A percentile compares a stretch with the other conserved stretches of the same genome.
phyloP scores from a whole-genome alignment of 1,140 invertebrate species.

The Onthophagus taurus region DNA sequence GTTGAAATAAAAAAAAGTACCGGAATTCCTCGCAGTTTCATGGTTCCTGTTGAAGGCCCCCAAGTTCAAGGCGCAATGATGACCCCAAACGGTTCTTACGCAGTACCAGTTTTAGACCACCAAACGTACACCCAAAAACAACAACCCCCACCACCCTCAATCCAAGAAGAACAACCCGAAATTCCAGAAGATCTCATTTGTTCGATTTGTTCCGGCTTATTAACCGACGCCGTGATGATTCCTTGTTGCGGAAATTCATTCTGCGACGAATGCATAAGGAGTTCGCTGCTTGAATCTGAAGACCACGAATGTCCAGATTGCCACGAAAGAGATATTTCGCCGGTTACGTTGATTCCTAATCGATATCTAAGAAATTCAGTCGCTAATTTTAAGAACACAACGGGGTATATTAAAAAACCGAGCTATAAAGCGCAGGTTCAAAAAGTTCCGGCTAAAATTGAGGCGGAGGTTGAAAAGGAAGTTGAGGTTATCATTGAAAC shows the following conservation, averaged over 20 bases:
- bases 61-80: conserved; percentile 85
- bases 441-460: conserved; percentile 5
- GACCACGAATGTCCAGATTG: conserved; percentile 92
- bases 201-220: conserved; percentile 83
- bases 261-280: conserved; percentile 96
- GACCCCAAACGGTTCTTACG: conserved; percentile 85
- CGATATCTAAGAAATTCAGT: conserved; percentile 78
- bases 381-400: conserved; percentile 80
- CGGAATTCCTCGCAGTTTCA: conserved; percentile 95
- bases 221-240: conserved; percentile 92
- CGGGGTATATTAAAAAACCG: conserved; percentile 58
- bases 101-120: conserved; percentile 85
- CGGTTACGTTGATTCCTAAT: conserved; percentile 88
- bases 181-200: conserved; percentile 89
- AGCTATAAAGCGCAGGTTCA: conserved; percentile 20
- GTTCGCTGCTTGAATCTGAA: conserved; percentile 80
- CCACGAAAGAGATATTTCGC: conserved; percentile 83
- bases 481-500: not conserved
- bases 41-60: conserved; percentile 85
- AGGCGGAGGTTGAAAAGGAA: conserved; percentile 4
- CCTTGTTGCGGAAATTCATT: conserved; percentile 96
- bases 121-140: conserved; percentile 48
- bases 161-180: conserved; percentile 56
- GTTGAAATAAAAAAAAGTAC: conserved; percentile 86
- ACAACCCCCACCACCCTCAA: conserved; percentile 52